These are phyloP conservation scores for Momotus momota DNA, from an alignment of 2,797 vertebrate genomes.

Conservation along the genomic window DNA sequence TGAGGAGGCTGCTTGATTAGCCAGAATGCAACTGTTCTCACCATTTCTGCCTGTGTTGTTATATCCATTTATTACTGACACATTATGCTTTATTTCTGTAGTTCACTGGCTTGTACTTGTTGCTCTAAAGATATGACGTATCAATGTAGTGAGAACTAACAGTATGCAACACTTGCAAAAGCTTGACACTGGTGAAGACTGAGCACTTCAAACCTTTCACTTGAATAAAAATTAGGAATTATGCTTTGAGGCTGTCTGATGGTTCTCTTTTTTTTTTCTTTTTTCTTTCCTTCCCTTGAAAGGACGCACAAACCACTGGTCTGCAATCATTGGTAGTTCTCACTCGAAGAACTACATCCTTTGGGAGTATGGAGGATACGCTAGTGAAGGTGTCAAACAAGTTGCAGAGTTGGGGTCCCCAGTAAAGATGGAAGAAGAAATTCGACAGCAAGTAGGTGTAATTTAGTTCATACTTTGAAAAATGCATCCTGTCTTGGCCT, in stretches of 20 bases:
- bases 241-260: not conserved
- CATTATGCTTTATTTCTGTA: not conserved
- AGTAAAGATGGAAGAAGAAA: constrained; percentile 99
- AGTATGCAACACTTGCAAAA: not conserved
- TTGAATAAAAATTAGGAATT: not conserved
- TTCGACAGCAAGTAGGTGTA: constrained; percentile 91
- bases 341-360: constrained; percentile 95
- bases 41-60: not conserved
- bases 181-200: not conserved
- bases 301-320: constrained; percentile 99
- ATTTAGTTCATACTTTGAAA: not conserved
- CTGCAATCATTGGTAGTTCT: constrained; percentile 94
- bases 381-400: constrained; percentile 95
- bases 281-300: not conserved
- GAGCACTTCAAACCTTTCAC: not conserved
- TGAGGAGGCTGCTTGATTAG: not conserved
- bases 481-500: not conserved
- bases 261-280: not conserved
- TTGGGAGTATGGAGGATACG: constrained; percentile 94
- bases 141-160: not conserved
- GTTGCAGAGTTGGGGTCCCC: constrained; percentile 96
- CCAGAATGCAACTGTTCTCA: not conserved
- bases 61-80: not conserved
- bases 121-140: not conserved
- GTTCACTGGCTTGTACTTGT: not conserved